A percentile compares a stretch with the other conserved stretches of the same genome.
phyloP scores from a whole-genome alignment of 2,797 vertebrate genomes.

The Phoxinus dragarum region DNA sequence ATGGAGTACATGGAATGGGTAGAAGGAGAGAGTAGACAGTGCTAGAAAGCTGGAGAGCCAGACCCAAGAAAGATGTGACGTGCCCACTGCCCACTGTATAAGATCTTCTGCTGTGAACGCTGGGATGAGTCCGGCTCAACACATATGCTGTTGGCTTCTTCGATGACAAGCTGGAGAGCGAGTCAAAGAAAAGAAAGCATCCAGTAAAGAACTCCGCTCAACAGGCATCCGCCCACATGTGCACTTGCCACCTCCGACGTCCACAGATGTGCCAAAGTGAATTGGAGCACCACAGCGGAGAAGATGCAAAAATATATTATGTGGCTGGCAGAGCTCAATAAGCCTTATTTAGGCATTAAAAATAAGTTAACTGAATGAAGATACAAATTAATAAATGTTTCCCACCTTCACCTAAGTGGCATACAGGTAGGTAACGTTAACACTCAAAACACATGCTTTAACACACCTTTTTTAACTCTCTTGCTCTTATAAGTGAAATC shows the following conservation, averaged over 20 bases:
- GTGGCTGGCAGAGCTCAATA: too few relatives aligned
- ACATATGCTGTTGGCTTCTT: background rate
- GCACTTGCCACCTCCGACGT: background rate
- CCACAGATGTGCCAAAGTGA: background rate
- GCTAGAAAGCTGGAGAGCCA: background rate
- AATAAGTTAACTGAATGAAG: background rate
- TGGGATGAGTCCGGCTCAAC: background rate
- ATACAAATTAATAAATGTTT: background rate
- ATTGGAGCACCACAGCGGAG: background rate
- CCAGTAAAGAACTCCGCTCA: background rate
- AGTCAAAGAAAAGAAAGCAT: background rate
- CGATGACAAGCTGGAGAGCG: background rate
- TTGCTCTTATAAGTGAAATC: background rate
- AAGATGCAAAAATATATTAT: background rate
- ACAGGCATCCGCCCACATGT: background rate
- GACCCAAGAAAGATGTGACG: background rate
- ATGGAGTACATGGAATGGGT: background rate
- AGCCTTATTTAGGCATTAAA: background rate
- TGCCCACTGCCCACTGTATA: background rate
- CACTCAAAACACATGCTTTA: background rate
- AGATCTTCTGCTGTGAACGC: background rate
- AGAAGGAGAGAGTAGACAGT: background rate
- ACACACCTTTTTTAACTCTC: background rate
- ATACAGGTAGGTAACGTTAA: background rate
- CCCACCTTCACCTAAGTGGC: background rate